These are phyloP conservation scores for Pedicia rivosa DNA, from an alignment of 2,888 invertebrate species.

Conservation along the genomic window DNA sequence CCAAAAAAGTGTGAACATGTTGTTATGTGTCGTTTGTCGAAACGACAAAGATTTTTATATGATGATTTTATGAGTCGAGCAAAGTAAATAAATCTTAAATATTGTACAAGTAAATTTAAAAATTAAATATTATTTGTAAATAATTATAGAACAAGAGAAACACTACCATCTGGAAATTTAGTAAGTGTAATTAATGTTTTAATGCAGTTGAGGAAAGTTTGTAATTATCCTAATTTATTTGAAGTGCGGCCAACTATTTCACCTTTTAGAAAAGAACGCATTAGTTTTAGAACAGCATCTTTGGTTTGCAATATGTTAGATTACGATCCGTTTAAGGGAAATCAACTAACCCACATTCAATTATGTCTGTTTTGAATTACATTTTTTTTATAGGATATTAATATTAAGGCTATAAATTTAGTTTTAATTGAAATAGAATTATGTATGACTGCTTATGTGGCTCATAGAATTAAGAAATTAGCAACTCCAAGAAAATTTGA, in stretches of 20 bases:
- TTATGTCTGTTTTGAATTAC: slow-evolving; percentile 14
- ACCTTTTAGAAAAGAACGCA: slow-evolving; percentile 76
- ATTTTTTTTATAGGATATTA: slow-evolving; percentile 39
- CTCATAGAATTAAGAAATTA: slow-evolving; percentile 61
- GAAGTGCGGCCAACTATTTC: slow-evolving; percentile 91
- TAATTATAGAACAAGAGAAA: slow-evolving; percentile 71
- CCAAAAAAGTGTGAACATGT: slow-evolving; percentile 95
- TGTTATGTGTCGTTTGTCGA: slow-evolving; percentile 83
- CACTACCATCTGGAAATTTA: slow-evolving; percentile 81
- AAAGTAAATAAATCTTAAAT: slow-evolving; percentile 43
- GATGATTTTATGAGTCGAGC: slow-evolving; percentile 98
- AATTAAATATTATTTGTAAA: slow-evolving; percentile 3
- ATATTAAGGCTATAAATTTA: slow-evolving; percentile 46
- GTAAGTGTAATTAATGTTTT: slow-evolving; percentile 90
- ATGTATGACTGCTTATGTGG: slow-evolving; percentile 63
- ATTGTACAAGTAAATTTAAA: slow-evolving; percentile 7
- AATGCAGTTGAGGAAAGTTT: slow-evolving; percentile 94
- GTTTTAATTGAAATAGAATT: slow-evolving; percentile 47
- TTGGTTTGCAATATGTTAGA: slow-evolving; percentile 51
- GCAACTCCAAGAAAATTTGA: slow-evolving; percentile 54
- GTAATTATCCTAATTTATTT: slow-evolving; percentile 96
- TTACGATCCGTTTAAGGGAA: slow-evolving; percentile 58
- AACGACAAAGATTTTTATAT: slow-evolving; percentile 91
- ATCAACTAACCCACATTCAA: too few relatives aligned
- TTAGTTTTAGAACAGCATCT: slow-evolving; percentile 54